Percentiles rank a stretch among this genome's conserved stretches.
These are phyloP conservation scores for Cotesia vestalis DNA, from an alignment of 1,140 invertebrate genomes.

Conservation along the genomic window DNA sequence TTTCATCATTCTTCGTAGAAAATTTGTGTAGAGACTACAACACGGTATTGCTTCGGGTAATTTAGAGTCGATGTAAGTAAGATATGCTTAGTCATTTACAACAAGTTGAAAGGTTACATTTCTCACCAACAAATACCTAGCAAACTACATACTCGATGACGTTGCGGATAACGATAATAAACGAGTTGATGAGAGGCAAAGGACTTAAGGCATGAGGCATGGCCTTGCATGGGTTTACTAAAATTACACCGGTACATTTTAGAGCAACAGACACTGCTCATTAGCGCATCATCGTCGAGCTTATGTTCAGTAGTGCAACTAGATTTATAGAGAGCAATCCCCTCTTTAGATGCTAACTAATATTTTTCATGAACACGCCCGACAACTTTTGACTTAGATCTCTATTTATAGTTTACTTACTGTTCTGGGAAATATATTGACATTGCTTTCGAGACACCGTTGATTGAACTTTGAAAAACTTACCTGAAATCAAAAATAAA, in stretches of 20 bases:
- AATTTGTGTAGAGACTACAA: background rate
- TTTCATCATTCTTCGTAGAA: background rate
- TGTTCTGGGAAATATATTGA: no score
- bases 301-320: conserved; percentile 36
- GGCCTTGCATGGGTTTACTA: conserved; percentile 39
- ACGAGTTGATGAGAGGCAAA: conserved; percentile 38
- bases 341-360: no score
- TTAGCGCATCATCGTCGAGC: conserved; percentile 44
- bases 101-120: background rate
- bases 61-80: background rate
- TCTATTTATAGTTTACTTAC: no score
- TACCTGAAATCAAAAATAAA: no score
- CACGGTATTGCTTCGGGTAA: background rate
- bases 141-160: conserved; percentile 28
- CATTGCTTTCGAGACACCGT: no score
- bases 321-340: no score
- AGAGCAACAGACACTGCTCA: conserved; percentile 43
- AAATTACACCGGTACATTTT: conserved; percentile 41
- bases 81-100: background rate
- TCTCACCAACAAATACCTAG: conserved; percentile 10
- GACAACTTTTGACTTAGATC: no score
- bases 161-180: conserved; percentile 36
- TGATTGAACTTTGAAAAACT: no score
- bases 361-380: no score
- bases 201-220: conserved; percentile 31